Evolutionary conservation across 2,113 vertebrate genomes (phyloP).

Genomic region (Chloebia gouldiae): DNA sequence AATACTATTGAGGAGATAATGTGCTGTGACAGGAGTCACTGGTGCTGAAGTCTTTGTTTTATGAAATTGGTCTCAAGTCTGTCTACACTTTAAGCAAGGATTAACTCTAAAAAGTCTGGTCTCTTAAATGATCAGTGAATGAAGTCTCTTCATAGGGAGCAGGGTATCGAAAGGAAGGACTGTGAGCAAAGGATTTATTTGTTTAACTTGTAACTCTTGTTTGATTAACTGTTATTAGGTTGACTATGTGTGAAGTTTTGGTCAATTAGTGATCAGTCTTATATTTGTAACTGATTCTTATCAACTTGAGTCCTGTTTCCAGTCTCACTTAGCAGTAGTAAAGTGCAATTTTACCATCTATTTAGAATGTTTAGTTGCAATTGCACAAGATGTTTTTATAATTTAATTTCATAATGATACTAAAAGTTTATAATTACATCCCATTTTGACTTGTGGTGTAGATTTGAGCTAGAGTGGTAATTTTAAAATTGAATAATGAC

Average conservation of each 20-base stretch:
- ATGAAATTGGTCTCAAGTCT: background rate
- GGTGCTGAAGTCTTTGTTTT: conserved; percentile 6
- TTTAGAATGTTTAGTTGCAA: background rate
- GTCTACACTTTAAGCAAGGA: background rate
- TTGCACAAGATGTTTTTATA: background rate
- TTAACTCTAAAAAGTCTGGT: background rate
- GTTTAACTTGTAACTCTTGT: background rate
- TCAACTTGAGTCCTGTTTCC: background rate
- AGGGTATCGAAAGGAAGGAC: background rate
- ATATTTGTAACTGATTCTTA: background rate
- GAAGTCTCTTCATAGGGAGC: background rate
- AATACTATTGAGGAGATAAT: background rate
- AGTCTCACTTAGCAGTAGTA: background rate
- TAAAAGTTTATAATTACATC: background rate
- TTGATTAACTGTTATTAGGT: background rate
- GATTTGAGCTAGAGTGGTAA: background rate
- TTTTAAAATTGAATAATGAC: background rate
- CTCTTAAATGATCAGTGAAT: background rate
- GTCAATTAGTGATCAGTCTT: background rate
- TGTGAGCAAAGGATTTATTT: background rate
- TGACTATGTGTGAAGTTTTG: background rate
- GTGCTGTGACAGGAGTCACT: background rate
- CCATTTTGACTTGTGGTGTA: background rate
- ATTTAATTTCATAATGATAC: background rate
- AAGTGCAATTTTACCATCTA: background rate